These are phyloP conservation scores for Xiphophorus birchmanni DNA, from an alignment of 2,797 vertebrate species.

Conservation along the genomic window DNA sequence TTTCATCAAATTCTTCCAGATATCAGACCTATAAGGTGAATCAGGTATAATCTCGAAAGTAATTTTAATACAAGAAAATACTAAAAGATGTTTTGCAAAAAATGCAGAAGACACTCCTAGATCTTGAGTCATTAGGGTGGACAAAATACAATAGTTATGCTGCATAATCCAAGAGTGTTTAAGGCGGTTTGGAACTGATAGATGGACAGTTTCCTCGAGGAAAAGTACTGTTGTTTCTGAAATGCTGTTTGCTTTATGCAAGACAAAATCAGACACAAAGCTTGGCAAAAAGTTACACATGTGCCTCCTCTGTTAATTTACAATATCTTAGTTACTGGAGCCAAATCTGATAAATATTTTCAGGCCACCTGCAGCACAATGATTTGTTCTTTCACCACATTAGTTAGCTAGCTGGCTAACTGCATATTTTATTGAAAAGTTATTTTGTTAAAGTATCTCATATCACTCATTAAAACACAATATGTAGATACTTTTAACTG, in stretches of 20 bases:
- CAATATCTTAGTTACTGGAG: background rate
- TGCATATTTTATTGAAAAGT: background rate
- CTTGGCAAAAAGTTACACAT: background rate
- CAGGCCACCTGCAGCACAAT: background rate
- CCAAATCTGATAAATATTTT: background rate
- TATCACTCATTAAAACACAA: background rate
- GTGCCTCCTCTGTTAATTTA: background rate
- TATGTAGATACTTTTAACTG: background rate
- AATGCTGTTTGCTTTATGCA: background rate
- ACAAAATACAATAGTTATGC: background rate
- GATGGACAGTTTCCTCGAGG: background rate
- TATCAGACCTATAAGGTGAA: background rate
- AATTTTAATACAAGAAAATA: no score
- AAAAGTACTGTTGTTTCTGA: background rate
- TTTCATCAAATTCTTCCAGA: background rate
- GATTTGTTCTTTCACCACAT: background rate
- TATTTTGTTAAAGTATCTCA: background rate
- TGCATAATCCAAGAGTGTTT: background rate
- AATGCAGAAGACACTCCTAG: background rate
- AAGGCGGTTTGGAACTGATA: background rate
- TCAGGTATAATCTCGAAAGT: no score
- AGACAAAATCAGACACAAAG: background rate
- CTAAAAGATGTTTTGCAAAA: no score
- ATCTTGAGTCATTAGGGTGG: background rate
- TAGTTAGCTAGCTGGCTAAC: background rate